Base-by-base conservation (phyloP, 2,797 vertebrate species). In the Sparidentex hasta region DNA sequence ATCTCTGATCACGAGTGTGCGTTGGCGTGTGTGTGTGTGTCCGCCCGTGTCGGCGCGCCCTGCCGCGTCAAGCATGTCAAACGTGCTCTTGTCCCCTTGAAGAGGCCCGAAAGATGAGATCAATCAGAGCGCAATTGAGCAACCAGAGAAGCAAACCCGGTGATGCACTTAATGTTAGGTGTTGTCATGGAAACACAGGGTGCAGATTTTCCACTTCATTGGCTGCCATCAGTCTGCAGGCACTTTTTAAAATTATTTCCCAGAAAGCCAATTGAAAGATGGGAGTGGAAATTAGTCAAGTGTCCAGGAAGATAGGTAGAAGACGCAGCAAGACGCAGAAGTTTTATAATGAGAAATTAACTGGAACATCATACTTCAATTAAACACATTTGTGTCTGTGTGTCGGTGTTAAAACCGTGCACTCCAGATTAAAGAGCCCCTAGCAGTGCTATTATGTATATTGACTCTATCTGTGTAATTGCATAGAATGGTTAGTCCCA, bases 171-270 rank as follows among this genome's bases (percentile, higher is more conserved):
- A 83, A 90, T 91, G 88, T 91, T 92, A 87, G 86, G 64, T 66
- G 93, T 93, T 86, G 91, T 82, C 91, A 92, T 93, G 90, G 91
- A 90, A 93, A 92, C 87, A 68, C 58, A 0, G 66, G 74, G 68
- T 79, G 76, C 76, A 86, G 84, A 91, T 92, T 90, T 90, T 90
- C 87, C 81, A 80, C 88, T 90, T 88, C 86, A 80, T 85, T 86
- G 84, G 57, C 20, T 77, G 48, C 74, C 56, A 68, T 83, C 64
- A 83, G 62, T 84, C 81, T 66, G 38, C 61, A 69, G 89, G 81
- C 80, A 29, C 76, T 86, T 76, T 0, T 56, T 21, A 27, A 71
- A 83, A 89, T 85, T 46, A 83, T 87, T 87, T 88, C 65, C 48
- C 57, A 76, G 82, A 78, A 62, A 74, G 51, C 65, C 65, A 69